phyloP scores from a whole-genome alignment of 2,888 invertebrate species.

The Yponomeuta evonymella region DNA sequence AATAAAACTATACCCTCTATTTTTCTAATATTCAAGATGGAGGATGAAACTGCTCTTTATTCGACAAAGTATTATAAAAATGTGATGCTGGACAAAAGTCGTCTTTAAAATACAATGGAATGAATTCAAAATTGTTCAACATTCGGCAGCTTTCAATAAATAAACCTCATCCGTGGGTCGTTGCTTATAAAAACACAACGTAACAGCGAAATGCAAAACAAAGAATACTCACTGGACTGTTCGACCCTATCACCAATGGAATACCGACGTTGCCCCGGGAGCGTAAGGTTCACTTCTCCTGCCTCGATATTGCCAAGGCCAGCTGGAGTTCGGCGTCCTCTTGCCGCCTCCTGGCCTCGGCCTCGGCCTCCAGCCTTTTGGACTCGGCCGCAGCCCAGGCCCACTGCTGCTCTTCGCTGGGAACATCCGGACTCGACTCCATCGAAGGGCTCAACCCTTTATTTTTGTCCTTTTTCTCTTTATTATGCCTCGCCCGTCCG shows the following conservation, averaged over 20 bases:
- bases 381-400: constrained; percentile 86
- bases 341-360: constrained; percentile 73
- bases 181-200: constrained; percentile 2
- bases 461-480: constrained; percentile 52
- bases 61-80: not conserved
- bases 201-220: constrained; percentile 11
- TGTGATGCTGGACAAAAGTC: not conserved
- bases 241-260: not conserved
- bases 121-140: not conserved
- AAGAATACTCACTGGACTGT: not conserved
- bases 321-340: constrained; percentile 85
- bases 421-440: constrained; percentile 40
- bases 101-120: not conserved
- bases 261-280: not conserved
- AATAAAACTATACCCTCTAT: not conserved
- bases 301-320: constrained; percentile 81
- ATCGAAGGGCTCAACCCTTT: constrained; percentile 30
- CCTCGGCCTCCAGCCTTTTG: constrained; percentile 76
- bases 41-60: not conserved
- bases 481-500: constrained; percentile 46
- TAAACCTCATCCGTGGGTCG: not conserved
- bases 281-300: constrained; percentile 48
- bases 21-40: not conserved
- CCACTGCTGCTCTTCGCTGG: constrained; percentile 81
- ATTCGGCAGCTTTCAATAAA: not conserved